Evolutionary conservation across 2,113 vertebrate species (phyloP).

Genomic region (Corythoichthys intestinalis): DNA sequence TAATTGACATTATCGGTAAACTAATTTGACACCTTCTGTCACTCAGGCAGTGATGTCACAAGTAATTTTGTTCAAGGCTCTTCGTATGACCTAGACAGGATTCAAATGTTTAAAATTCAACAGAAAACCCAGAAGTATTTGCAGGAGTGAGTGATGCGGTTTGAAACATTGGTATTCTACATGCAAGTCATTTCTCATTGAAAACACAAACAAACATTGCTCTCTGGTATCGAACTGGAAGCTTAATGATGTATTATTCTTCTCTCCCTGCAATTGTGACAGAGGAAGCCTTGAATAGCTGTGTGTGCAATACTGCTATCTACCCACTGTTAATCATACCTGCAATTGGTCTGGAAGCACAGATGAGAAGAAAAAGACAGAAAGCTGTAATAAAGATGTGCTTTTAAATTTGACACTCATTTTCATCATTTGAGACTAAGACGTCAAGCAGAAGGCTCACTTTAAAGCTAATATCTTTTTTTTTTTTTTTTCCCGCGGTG

Average conservation of each 20-base stretch:
- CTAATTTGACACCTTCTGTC: background rate
- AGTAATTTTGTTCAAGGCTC: background rate
- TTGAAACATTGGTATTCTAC: constrained; percentile 37
- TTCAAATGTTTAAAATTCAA: constrained; percentile 19
- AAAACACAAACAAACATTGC: constrained; percentile 6
- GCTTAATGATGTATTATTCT: constrained; percentile 44
- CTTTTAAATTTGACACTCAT: background rate
- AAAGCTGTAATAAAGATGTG: background rate
- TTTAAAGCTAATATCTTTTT: too few species aligned
- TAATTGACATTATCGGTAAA: background rate
- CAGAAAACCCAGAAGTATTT: constrained; percentile 9
- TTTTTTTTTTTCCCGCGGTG: too few species aligned
- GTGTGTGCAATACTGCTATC: background rate
- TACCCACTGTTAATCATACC: constrained; percentile 1
- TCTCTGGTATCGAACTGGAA: constrained; percentile 31
- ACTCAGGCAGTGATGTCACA: background rate
- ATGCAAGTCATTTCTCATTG: constrained; percentile 26
- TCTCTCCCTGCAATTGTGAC: constrained; percentile 29
- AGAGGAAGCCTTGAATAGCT: constrained; percentile 40
- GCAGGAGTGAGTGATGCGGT: background rate
- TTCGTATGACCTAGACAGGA: background rate
- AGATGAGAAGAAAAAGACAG: constrained; percentile 20
- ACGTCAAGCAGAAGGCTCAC: too few species aligned
- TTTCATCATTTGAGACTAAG: background rate
- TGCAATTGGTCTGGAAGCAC: constrained; percentile 12